Evolutionary conservation across 2,113 vertebrate species (phyloP).

Genomic region (Rousettus leschenaultii): DNA sequence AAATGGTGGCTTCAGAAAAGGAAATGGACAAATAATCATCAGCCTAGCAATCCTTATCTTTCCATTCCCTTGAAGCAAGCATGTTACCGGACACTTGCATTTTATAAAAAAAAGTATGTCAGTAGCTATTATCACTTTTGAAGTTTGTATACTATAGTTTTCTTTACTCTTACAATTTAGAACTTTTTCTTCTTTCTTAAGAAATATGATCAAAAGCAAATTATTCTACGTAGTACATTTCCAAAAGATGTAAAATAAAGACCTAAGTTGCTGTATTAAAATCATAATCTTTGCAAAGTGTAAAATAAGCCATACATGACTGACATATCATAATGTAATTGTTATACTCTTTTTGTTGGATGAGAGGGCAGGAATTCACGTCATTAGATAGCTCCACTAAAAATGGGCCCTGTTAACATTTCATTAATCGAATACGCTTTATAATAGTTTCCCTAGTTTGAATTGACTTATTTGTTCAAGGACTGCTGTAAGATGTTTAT

Average conservation of each 20-base stretch:
- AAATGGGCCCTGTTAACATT: not conserved
- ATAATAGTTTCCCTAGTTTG: not conserved
- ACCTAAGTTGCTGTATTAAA: constrained; percentile 1
- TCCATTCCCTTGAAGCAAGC: constrained; percentile 40
- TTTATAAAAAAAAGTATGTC: constrained; percentile 67
- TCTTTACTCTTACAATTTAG: constrained; percentile 66
- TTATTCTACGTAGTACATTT: not conserved
- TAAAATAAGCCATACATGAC: not conserved
- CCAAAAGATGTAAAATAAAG: constrained; percentile 11
- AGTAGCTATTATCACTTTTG: constrained; percentile 54
- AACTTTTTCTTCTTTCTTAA: constrained; percentile 55
- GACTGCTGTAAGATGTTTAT: not conserved
- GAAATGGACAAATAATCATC: constrained; percentile 80
- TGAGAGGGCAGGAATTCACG: not conserved
- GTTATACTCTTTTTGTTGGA: not conserved
- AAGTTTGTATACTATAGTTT: constrained; percentile 55
- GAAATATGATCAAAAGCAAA: constrained; percentile 43
- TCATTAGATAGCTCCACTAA: not conserved
- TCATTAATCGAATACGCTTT: not conserved
- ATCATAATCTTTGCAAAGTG: constrained; percentile 13
- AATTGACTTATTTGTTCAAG: not conserved
- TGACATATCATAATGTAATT: not conserved
- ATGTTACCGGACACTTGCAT: constrained; percentile 23
- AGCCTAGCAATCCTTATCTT: constrained; percentile 69
- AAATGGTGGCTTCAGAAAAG: constrained; percentile 76